Base-by-base conservation (phyloP, 2,113 vertebrate species). In the Poeciliopsis occidentalis region DNA sequence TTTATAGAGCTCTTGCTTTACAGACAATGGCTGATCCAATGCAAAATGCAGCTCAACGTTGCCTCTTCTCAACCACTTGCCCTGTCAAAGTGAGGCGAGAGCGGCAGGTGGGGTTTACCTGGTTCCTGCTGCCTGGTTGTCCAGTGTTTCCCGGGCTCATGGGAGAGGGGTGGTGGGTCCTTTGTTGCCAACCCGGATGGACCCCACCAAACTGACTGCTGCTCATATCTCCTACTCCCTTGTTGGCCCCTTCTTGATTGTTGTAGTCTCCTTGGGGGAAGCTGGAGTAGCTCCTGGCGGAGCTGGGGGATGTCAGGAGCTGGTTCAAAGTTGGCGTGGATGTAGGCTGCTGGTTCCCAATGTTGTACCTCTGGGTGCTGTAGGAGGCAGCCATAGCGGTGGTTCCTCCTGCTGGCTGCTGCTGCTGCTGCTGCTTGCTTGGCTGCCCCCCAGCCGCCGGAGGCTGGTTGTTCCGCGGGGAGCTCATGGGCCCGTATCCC, bases 251-350 rank as follows among this genome's bases (percentile, higher is more conserved):
- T 92, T 97, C 96, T 95, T 96, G 96, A 90, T 94, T 93, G 92
- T 93, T 95, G 91, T 96, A 97, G 92, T 97, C 97, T 91, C 92
- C 94, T 86, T 95, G 95, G 3, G 96, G 95, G 94, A 96, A 97
- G 82, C 93, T 96, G 84, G 95, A 95, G 93, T 97, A 99, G 94
- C 94, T 96, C 90, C 97, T 94, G 75, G 95, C 93, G 47, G 97
- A 96, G 93, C 96, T 97, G 37, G 97, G 97, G 75, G 97, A 97
- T 83, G 97, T 98, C 91, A 98, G 94, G 76, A 98, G 97, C 95
- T 98, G 97, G 91, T 98, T 99, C 86, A 98, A 95, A 85, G 97
- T 98, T 89, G 97, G 97, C 88, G 97, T 99, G 63, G 97, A 95
- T 67, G 96, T 97, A 64, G 96, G 94, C 66, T 96, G 96, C 86